Evolutionary conservation across 2,888 invertebrate genomes (phyloP).

Genomic region (Diarsia rubi): DNA sequence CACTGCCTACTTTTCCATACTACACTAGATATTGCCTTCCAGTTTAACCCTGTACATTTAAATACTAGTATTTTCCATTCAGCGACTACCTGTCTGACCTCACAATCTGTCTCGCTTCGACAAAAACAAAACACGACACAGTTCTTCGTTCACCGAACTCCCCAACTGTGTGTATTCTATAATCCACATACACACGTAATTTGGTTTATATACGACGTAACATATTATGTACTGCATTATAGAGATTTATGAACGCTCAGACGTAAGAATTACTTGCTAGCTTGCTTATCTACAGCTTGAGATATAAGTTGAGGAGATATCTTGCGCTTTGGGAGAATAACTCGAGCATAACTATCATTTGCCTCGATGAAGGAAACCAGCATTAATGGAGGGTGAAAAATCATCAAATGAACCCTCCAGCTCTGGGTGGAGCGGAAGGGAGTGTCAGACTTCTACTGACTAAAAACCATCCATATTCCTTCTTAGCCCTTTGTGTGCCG

Average conservation of each 20-base stretch:
- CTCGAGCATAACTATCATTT: not conserved
- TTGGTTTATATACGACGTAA: constrained; percentile 31
- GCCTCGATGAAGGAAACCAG: too few relatives aligned
- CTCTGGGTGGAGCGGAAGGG: too few relatives aligned
- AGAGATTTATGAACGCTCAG: constrained; percentile 39
- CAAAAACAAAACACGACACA: not conserved
- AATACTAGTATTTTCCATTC: too few relatives aligned
- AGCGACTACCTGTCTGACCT: too few relatives aligned
- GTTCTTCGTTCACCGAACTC: not conserved
- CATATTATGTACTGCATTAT: constrained; percentile 26
- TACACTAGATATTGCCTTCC: too few relatives aligned
- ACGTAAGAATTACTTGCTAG: constrained; percentile 26
- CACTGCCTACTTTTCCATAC: too few relatives aligned
- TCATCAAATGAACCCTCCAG: too few relatives aligned
- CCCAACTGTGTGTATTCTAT: not conserved
- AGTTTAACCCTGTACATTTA: too few relatives aligned
- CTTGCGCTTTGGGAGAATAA: not conserved
- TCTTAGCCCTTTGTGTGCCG: too few relatives aligned
- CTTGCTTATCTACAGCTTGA: constrained; percentile 9
- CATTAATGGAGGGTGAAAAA: too few relatives aligned
- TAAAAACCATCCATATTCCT: too few relatives aligned
- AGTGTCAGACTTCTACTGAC: too few relatives aligned
- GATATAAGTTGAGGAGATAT: not conserved
- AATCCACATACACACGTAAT: constrained; percentile 38
- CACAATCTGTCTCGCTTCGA: not conserved